Percentiles rank a stretch among this genome's conserved stretches.
phyloP scores from a whole-genome alignment of 2,888 invertebrate genomes.

The Pandemis corylana region DNA sequence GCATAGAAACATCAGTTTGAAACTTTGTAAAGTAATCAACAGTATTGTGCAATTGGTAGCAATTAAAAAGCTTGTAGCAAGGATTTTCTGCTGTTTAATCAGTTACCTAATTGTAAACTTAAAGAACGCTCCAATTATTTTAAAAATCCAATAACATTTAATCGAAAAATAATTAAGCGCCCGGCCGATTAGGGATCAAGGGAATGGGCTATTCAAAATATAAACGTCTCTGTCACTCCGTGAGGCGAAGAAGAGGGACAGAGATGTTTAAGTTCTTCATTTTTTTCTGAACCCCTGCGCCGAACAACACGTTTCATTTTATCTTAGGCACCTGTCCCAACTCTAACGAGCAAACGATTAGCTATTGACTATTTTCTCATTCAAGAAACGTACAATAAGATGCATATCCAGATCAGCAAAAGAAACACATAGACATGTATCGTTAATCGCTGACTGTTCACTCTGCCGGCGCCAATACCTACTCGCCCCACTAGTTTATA shows the following conservation, averaged over 20 bases:
- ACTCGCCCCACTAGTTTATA: no score
- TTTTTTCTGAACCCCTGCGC: not conserved
- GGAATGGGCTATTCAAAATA: not conserved
- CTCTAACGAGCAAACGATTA: no score
- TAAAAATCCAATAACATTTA: not conserved
- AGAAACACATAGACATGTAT: no score
- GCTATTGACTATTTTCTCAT: no score
- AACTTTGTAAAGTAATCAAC: no score
- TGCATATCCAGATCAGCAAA: no score
- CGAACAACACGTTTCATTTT: not conserved
- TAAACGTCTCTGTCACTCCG: not conserved
- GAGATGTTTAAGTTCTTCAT: not conserved
- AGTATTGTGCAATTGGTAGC: no score
- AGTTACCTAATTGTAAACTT: not conserved
- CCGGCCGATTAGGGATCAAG: not conserved
- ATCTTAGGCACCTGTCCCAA: not conserved
- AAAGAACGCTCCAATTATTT: not conserved
- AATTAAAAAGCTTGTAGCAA: not conserved
- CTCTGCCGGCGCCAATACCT: no score
- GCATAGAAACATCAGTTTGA: no score
- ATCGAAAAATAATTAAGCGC: conserved; percentile 10
- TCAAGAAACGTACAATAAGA: no score
- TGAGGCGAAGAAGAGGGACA: not conserved
- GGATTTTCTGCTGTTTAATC: not conserved
- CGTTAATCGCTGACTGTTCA: no score